A percentile compares a stretch with the other conserved stretches of the same genome.
These are phyloP conservation scores for Diaprepes abbreviatus DNA, from an alignment of 2,888 invertebrate genomes.

Conservation along the genomic window DNA sequence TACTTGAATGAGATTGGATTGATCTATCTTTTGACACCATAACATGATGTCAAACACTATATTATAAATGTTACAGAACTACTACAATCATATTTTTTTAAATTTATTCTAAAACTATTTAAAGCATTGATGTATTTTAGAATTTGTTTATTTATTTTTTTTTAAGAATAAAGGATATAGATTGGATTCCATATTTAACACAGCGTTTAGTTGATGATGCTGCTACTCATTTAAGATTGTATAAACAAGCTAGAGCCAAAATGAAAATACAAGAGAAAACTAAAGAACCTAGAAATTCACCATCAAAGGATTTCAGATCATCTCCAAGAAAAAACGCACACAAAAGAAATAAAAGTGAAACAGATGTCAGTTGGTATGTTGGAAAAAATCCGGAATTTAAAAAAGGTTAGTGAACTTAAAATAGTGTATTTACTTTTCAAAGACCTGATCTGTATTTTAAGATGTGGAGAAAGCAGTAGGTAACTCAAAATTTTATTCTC, in stretches of 20 bases:
- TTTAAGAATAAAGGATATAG: constrained; percentile 81
- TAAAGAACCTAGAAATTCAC: constrained; percentile 61
- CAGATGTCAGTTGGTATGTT: constrained; percentile 78
- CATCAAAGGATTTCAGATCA: constrained; percentile 59
- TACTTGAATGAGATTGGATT: too few relatives aligned
- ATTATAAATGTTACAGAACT: too few relatives aligned
- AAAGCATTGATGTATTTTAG: background rate
- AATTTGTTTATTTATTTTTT: background rate
- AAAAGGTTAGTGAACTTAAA: constrained; percentile 63
- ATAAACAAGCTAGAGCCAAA: constrained; percentile 79
- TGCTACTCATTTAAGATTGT: constrained; percentile 89
- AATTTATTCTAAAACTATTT: too few relatives aligned
- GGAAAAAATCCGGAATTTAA: constrained; percentile 58
- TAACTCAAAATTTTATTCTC: constrained; percentile 76
- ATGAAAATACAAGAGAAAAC: constrained; percentile 61
- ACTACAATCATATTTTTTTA: too few relatives aligned
- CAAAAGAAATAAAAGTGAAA: constrained; percentile 81
- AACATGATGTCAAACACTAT: too few relatives aligned
- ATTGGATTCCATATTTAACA: constrained; percentile 92
- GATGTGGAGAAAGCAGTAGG: constrained; percentile 66
- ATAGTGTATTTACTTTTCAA: too few relatives aligned
- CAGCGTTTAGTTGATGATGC: constrained; percentile 91
- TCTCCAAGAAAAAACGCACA: constrained; percentile 68
- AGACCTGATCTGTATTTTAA: too few relatives aligned
- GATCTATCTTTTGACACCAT: too few relatives aligned